Percentiles rank a stretch among this genome's conserved stretches.
Conservation (phyloP, 2,113 vertebrate genomes). For the Pantherophis guttatus region DNA sequence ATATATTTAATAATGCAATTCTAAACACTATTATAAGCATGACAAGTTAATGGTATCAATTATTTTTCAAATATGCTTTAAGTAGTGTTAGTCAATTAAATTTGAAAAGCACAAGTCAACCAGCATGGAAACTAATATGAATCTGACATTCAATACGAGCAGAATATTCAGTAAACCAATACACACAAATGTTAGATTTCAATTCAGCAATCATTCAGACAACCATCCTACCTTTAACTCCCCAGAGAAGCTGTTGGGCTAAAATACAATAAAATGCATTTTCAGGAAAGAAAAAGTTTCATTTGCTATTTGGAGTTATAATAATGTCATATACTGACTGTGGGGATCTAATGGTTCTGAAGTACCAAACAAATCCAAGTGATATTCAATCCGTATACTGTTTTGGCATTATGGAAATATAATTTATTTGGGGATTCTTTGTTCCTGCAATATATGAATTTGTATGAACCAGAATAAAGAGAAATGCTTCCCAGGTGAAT, state of each 20-base stretch:
- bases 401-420: neutral
- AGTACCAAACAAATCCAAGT: neutral
- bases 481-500: neutral
- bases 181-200: constrained; percentile 63
- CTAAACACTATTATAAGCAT: neutral
- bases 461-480: neutral
- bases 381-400: neutral
- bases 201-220: constrained; percentile 58
- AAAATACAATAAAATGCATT: constrained; percentile 78
- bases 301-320: constrained; percentile 30
- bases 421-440: neutral
- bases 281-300: constrained; percentile 54
- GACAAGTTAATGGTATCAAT: neutral
- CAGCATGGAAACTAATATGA: neutral
- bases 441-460: neutral
- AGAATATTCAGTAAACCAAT: constrained; percentile 56
- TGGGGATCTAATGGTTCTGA: neutral
- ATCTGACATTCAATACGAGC: constrained; percentile 28
- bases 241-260: constrained; percentile 95
- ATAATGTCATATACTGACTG: neutral
- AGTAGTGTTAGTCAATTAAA: neutral
- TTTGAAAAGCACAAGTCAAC: neutral
- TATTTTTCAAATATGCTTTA: constrained; percentile 7
- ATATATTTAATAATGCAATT: neutral
- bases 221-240: constrained; percentile 88